Evolutionary conservation across 2,113 vertebrate species (phyloP).

Genomic region (Etia nguti): DNA sequence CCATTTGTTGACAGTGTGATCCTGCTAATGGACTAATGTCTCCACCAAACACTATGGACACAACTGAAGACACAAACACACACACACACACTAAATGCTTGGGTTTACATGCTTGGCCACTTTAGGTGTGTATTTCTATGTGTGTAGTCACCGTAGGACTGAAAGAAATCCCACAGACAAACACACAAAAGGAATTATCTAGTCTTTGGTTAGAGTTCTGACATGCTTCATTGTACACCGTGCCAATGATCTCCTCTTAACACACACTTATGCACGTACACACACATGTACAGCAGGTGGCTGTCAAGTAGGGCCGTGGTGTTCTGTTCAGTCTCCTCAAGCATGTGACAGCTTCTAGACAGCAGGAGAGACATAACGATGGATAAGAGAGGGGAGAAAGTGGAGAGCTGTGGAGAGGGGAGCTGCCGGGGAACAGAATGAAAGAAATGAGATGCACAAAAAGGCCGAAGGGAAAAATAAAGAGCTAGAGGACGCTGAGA

Average conservation of each 20-base stretch:
- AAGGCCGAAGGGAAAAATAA: neutral
- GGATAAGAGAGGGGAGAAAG: neutral
- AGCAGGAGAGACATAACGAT: slow-evolving; percentile 36
- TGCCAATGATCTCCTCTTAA: neutral
- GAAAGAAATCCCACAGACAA: neutral
- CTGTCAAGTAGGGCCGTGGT: slow-evolving; percentile 40
- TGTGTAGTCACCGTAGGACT: neutral
- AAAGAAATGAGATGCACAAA: neutral
- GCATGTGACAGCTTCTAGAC: slow-evolving; percentile 60
- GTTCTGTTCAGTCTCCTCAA: slow-evolving; percentile 51
- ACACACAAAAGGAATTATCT: neutral
- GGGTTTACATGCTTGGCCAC: neutral
- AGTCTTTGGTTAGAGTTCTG: neutral
- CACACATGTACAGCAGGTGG: slow-evolving; percentile 28
- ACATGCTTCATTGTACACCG: slow-evolving; percentile 26
- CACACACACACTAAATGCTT: neutral
- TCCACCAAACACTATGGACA: neutral
- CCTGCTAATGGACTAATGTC: slow-evolving; percentile 17
- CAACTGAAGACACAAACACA: neutral
- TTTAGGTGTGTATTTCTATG: neutral
- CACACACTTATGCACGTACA: neutral
- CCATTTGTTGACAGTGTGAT: slow-evolving; percentile 32
- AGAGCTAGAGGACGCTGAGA: neutral
- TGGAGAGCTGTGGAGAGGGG: neutral
- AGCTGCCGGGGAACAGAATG: neutral